Base-by-base conservation (phyloP, 2,113 vertebrate genomes). In the Dasypus novemcinctus region DNA sequence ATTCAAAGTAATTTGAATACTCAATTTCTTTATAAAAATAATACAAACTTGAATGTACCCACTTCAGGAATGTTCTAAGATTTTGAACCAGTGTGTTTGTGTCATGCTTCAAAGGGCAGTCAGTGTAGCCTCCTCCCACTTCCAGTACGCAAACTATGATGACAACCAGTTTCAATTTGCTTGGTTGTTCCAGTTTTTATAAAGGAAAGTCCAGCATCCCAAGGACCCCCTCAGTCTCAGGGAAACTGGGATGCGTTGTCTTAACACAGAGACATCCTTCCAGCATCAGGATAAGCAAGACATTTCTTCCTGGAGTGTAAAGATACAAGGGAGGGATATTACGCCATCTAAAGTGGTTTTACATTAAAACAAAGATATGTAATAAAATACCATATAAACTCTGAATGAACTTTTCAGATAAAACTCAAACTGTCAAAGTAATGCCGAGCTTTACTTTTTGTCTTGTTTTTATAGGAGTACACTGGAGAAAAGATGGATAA, bases 271-370 rank as follows among this genome's bases (percentile, higher is more conserved):
- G 91, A 59, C 14, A 87, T 49, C 46, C 57, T 43, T n/a, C 20
- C 78, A 78, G 69, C 7, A 25, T 92, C 85, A 92, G 92, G 95
- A 83, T 92, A 94, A 96, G 75, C 33, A 91, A 97, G 72, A 93
- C 43, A 43, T 78, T 78, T 74, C 68, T 82, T 90, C 38, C 54
- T 43, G 36, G 38, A n/a, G 33, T 54, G 1, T 69, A 91, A 59
- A 94, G 81, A 59, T 74, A 59, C 17, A 76, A 71, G 33, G 27
- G 25, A 54, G 14, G 72, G 29, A 49, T 54, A 86, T 78, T 41
- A 88, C 83, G 86, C 91, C 74, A 91, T 64, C 38, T 68, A 12
- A 87, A 59, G 92, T 64, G 64, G 74, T 81, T 89, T 83, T 54
- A 71, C 76, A 93, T 63, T 89, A 72, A 90, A 57, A 88, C 78